Base-by-base conservation (phyloP, 2,888 invertebrate species). In the Coenonympha glycerion region DNA sequence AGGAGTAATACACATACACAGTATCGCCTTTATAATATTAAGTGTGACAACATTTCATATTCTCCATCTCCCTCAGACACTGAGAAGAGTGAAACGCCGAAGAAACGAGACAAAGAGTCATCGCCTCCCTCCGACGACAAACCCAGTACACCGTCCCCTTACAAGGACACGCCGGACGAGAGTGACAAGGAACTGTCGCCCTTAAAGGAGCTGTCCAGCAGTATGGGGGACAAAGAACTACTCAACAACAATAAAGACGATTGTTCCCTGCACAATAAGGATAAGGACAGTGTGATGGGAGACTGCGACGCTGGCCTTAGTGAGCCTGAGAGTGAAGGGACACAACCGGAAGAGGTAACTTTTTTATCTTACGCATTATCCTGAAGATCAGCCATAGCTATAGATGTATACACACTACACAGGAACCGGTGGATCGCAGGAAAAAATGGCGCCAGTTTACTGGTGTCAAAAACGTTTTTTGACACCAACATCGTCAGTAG, bases 301-400 rank as follows among this genome's bases (percentile, higher is more conserved):
- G 91, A 91, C 39, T 90, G 90, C 47, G 93, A 92, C 47, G 82
- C 78, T 3, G 76, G 71, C n/a, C 88, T 93, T 67, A 94, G 94
- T 55, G 95, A 94, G 66, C 91, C 94, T 68, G 96, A 96, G 71
- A 96, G 95, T 67, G 95, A 96, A 64, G 94, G 94, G 0, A 95
- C 94, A 0, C 94, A 94, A 61, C 94, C 93, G 0, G 95, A 95
- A 68, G 95, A 95, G 89, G 92, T 92, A 62, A 70, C 68, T 24
- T 9, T n/a, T 26, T n/a, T n/a, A n/a, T n/a, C n/a, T n/a, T n/a
- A n/a, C n/a, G n/a, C n/a, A n/a, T n/a, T n/a, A n/a, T n/a, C n/a
- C n/a, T n/a, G n/a, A n/a, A n/a, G n/a, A n/a, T n/a, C n/a, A n/a
- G n/a, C n/a, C n/a, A n/a, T n/a, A n/a, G n/a, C n/a, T n/a, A n/a